Conservation (phyloP, 2,888 invertebrate genomes). For the Diarsia rubi region DNA sequence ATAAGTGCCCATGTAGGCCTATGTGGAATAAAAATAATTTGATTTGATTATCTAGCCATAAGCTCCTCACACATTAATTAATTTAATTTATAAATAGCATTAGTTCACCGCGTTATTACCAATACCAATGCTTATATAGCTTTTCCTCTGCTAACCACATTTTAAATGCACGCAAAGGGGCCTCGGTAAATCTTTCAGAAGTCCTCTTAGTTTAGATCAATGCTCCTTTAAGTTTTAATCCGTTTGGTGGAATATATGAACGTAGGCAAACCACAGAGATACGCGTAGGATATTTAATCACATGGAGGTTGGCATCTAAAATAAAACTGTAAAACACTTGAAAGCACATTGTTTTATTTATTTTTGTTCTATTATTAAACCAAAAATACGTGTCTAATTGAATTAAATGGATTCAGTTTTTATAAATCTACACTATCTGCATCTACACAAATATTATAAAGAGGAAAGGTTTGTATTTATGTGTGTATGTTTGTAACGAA, state of each 20-base stretch:
- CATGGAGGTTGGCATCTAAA: not conserved
- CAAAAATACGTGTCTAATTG: not conserved
- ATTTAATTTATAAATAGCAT: no score
- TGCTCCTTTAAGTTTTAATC: conserved; percentile 38
- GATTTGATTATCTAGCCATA: no score
- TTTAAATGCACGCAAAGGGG: conserved; percentile 25
- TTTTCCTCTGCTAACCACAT: not conserved
- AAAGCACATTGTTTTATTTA: not conserved
- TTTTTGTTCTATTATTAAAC: not conserved
- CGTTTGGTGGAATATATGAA: conserved; percentile 32
- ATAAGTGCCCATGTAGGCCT: no score
- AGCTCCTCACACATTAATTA: no score
- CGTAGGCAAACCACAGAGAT: conserved; percentile 5
- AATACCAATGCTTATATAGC: not conserved
- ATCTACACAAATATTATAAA: no score
- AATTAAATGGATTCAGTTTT: not conserved
- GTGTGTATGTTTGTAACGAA: no score
- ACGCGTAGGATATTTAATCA: conserved; percentile 2
- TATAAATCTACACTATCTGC: no score
- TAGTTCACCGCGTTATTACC: not conserved
- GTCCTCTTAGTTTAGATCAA: conserved; percentile 23
- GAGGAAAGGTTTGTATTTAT: no score
- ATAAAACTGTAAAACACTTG: conserved; percentile 11
- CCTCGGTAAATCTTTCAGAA: conserved; percentile 17
- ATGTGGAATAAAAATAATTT: no score